Base-by-base conservation (phyloP, 1,140 invertebrate species). In the Heliconius congener region DNA sequence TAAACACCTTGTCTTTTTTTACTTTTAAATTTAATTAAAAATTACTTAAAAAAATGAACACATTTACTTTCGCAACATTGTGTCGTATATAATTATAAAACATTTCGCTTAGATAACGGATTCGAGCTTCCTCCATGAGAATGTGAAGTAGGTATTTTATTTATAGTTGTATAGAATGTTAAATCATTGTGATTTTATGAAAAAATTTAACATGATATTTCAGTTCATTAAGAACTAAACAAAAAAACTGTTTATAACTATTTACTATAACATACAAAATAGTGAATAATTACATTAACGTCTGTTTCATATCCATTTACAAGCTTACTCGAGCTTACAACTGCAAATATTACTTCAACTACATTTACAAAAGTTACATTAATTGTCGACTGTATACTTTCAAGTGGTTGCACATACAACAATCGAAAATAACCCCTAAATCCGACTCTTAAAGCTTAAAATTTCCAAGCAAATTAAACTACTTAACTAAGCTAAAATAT, bases 401-500 rank as follows among this genome's bases (percentile, higher is more conserved):
- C 74, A 76, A 80, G 79, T 80, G 79, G 74, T 30, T 19, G n/a
- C 11, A 71, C 27, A 30, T 1, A 72, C 9, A 27, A 34, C 74
- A 18, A 37, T 72, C 52, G 8, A 72, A 30, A 76, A 18, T 66
- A 34, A 34, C 42, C 52, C 37, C 39, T 78, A 75, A 4, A 1
- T 0, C 42, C n/a, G 42, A n/a, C 13, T 0, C 8, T 3, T 75
- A 82, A 77, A 71, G 76, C 18, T 71, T 30, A 77, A 72, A 79
- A 39, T 66, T 66, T 1, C 3, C 3, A 66, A 66, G 11, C 60
- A 66, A 66, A 66, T 30, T 66, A 66, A 66, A 57, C 60, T 52
- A 77, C 75, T 79, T 83, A 72, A 80, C 78, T 76, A 75, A 81
- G 81, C 74, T 78, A 81, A 77, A 73, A 77, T 78, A 81, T 78